A percentile compares a stretch with the other conserved stretches of the same genome.
Conservation (phyloP, 2,888 invertebrate genomes). For the Tenthredo mesomela region DNA sequence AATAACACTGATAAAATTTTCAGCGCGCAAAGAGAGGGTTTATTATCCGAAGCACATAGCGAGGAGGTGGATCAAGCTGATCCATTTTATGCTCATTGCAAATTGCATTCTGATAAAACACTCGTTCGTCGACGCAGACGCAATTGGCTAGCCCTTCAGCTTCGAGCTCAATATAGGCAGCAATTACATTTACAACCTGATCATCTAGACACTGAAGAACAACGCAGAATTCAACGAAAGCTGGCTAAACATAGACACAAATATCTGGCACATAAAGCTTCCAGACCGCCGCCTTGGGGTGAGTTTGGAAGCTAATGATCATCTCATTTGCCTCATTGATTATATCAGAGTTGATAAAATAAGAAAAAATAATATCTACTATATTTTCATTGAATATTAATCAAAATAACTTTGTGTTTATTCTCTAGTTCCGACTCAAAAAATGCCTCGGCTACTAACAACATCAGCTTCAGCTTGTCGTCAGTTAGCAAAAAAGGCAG, state of each 20-base stretch:
- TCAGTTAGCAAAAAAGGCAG: constrained; percentile 90
- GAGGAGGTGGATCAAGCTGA: constrained; percentile 96
- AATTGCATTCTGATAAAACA: constrained; percentile 95
- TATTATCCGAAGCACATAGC: constrained; percentile 94
- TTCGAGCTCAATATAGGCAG: constrained; percentile 86
- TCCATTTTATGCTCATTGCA: constrained; percentile 98
- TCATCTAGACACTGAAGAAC: constrained; percentile 84
- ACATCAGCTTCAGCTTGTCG: constrained; percentile 94
- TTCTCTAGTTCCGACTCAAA: constrained; percentile 80
- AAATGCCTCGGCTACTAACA: constrained; percentile 94
- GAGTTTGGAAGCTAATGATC: not conserved
- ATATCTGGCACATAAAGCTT: constrained; percentile 87
- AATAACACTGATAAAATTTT: not conserved
- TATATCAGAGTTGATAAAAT: not conserved
- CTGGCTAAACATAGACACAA: constrained; percentile 92
- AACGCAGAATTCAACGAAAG: constrained; percentile 88
- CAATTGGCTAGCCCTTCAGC: constrained; percentile 93
- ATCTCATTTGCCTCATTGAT: not conserved
- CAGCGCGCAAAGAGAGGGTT: constrained; percentile 95
- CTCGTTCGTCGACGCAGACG: constrained; percentile 89
- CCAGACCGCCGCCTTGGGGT: constrained; percentile 93
- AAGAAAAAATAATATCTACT: not conserved
- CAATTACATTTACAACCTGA: constrained; percentile 81
- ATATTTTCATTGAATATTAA: not conserved
- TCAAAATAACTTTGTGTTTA: constrained; percentile 1